Evolutionary conservation across 2,888 invertebrate genomes (phyloP).

Genomic region (Agriopis leucophaearia): DNA sequence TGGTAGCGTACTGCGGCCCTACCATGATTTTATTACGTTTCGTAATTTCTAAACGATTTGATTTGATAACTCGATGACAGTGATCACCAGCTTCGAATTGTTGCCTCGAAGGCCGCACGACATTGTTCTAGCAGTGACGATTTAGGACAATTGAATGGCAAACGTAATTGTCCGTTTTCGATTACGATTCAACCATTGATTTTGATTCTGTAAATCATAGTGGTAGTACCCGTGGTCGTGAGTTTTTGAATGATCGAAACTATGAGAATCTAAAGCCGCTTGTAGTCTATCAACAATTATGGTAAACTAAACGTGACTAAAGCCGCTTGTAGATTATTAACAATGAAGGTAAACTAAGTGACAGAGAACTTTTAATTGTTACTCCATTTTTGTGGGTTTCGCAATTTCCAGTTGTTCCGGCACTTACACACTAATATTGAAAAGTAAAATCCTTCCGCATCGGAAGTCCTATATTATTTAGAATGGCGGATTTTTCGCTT

Average conservation of each 20-base stretch:
- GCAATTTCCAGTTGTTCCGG: no score
- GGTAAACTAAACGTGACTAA: neutral
- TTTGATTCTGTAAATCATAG: slow-evolving; percentile 71
- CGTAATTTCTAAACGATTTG: slow-evolving; percentile 37
- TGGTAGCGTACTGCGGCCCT: neutral
- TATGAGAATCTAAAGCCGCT: slow-evolving; percentile 6
- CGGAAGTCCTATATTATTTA: no score
- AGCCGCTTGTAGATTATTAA: no score
- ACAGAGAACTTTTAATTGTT: no score
- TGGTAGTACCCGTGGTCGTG: slow-evolving; percentile 48
- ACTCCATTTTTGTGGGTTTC: no score
- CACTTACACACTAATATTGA: no score
- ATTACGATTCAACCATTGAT: slow-evolving; percentile 70
- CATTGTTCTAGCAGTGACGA: slow-evolving; percentile 66
- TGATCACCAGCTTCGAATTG: slow-evolving; percentile 38
- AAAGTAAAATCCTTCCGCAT: no score
- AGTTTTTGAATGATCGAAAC: slow-evolving; percentile 35
- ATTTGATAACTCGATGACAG: slow-evolving; percentile 31
- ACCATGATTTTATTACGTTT: slow-evolving; percentile 14
- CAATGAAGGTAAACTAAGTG: no score
- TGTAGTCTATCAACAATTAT: neutral
- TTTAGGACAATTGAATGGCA: slow-evolving; percentile 76
- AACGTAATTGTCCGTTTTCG: slow-evolving; percentile 73
- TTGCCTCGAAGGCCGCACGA: slow-evolving; percentile 58
- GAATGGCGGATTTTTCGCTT: no score